Evolutionary conservation across 2,888 invertebrate species (phyloP), one percentile per base, ranked within the genome.

Genomic region (Pelosia muscerda): DNA sequence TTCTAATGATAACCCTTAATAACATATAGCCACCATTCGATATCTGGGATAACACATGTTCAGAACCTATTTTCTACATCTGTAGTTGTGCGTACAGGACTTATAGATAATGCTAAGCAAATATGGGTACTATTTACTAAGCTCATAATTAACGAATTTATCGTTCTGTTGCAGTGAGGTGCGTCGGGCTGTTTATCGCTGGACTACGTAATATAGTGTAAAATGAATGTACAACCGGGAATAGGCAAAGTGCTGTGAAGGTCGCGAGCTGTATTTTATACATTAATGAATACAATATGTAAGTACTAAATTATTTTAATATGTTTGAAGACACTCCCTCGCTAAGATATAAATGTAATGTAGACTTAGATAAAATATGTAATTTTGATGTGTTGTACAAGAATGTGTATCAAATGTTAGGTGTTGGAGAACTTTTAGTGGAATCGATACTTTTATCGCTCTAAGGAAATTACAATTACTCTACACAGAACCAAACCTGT

Each of bases 221-320:
- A 80, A 87, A 85, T 87, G 82, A 86, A 84, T 87, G 83, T 87
- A 84, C 84, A 87, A 81, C 86, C 77, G 77, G 71, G 81, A 84
- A 82, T 86, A 86, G 84, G 85, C 84, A 86, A 88, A 85, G 90
- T 89, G 92, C 91, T 91, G 92, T 92, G 92, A 92, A 88, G 88
- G 87, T 87, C 86, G 87, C 88, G 85, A 92, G 83, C 84, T 91
- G 88, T 92, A 92, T 92, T 92, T 91, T 92, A 90, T 88, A 89
- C 87, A 84, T 85, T 86, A 86, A 86, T 83, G 85, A 84, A 87
- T 87, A 85, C 79, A 83, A 90, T 89, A 83, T 89, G 88, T 93
- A 93, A 94, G 92, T 93, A 93, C 92, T 94, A 94, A 94, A 93
- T 93, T 94, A 94, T 94, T 93, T 93, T 92, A 89, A 90, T 93